Evolutionary conservation across 53 echinoderm and acorn worm species (phyloP), one percentile per base, ranked within the genome.

Genomic region (Paracentrotus lividus): DNA sequence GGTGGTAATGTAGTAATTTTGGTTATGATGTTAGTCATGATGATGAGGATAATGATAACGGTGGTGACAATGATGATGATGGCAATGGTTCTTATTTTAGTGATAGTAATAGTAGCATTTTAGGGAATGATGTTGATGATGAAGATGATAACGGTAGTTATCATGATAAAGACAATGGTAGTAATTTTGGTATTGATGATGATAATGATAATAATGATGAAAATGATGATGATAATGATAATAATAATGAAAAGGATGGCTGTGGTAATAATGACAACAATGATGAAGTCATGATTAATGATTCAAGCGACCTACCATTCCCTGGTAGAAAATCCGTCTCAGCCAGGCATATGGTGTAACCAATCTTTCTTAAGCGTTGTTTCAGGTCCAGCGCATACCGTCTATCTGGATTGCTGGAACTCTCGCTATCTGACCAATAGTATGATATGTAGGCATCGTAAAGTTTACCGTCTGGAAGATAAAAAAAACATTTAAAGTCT

Each of bases 381-480:
- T 65, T 42, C 42, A 89, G 90, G n/a, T 89, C 90, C 3, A 60
- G 33, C 24, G 90, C 90, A 10, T 89, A 89, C 9, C 2, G 7
- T 38, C 90, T 18, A 24, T 89, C 90, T 16, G 44, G 90, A 20
- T 57, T 87, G 13, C 24, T 33, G 15, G 87, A 54, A 38, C 55
- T 52, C 53, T 87, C 87, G 15, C 34, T 27, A 45, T 65, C 64
- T 38, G 67, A 61, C 90, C 90, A 89, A 45, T 45, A 43, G 90
- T 89, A 89, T 15, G 90, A 89, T 56, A 89, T 64, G 66, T 89
- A 89, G 20, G 65, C 90, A 65, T 89, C 90, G 15, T 89, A 89
- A 44, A n/a, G 42, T 47, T 43, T 64, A 8, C 90, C 90, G 66
- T 89, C 90, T 89, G 40, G 0, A 3, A 72, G 72, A 5, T 18